Conservation (phyloP, 2,888 invertebrate species). For the Eilema sororculum region DNA sequence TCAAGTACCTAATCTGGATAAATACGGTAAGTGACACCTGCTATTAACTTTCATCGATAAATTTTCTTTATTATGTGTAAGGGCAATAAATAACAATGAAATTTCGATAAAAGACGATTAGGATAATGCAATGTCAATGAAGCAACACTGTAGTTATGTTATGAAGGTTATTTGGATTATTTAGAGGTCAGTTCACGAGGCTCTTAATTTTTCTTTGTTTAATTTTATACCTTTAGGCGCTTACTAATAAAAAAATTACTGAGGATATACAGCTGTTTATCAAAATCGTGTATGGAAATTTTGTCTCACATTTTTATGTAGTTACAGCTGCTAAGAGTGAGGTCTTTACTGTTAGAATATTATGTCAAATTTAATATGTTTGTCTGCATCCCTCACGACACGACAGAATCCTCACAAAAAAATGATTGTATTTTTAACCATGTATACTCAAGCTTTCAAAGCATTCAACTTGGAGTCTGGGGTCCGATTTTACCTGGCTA, state of each 20-base stretch:
- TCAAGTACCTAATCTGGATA: no score
- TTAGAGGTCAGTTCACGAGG: neutral
- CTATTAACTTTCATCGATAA: neutral
- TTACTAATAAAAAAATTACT: no score
- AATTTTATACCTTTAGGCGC: neutral
- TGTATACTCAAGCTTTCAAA: no score
- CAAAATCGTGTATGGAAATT: no score
- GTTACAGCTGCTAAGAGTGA: neutral
- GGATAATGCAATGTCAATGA: constrained; percentile 3
- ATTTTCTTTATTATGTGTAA: neutral
- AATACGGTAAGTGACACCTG: no score
- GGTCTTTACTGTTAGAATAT: neutral
- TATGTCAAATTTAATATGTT: neutral
- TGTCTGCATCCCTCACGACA: neutral
- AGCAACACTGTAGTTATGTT: neutral
- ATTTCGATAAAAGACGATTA: constrained; percentile 3
- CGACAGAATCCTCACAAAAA: neutral
- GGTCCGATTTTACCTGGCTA: no score
- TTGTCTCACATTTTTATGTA: neutral
- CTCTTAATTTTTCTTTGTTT: neutral
- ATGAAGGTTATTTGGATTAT: constrained; percentile 2
- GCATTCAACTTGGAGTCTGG: no score
- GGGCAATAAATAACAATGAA: neutral
- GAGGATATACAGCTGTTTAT: no score
- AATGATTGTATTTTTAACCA: no score